A percentile compares a stretch with the other conserved stretches of the same genome.
Conservation (phyloP, 2,797 vertebrate species). For the Leptoclinus maculatus region DNA sequence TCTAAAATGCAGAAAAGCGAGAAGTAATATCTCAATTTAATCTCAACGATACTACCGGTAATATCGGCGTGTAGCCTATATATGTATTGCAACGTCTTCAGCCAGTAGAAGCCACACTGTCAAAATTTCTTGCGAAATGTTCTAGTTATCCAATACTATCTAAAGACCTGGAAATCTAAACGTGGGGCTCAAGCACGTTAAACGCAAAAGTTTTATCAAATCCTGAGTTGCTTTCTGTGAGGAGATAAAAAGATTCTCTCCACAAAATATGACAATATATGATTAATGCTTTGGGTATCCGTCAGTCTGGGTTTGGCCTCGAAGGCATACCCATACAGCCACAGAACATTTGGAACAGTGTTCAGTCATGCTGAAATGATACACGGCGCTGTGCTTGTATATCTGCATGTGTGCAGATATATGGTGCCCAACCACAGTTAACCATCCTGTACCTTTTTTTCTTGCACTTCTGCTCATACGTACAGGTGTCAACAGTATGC, state of each 20-base stretch:
- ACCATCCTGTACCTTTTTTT: not conserved
- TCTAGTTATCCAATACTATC: not conserved
- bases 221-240: not conserved
- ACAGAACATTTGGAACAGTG: not conserved
- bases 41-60: no score
- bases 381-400: not conserved
- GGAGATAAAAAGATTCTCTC: not conserved
- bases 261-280: not conserved
- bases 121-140: no score
- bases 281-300: not conserved
- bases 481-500: conserved; percentile 15
- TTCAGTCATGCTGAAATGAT: not conserved
- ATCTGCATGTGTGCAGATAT: not conserved
- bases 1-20: no score
- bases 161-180: not conserved
- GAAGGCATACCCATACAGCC: not conserved
- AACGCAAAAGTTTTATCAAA: not conserved
- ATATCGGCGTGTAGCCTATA: no score
- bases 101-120: no score
- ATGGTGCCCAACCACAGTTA: not conserved
- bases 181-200: not conserved
- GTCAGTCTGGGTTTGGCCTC: not conserved
- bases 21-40: no score
- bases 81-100: no score
- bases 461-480: not conserved